phyloP scores from a whole-genome alignment of 2,797 vertebrate species.

The Chaetophractus vellerosus region DNA sequence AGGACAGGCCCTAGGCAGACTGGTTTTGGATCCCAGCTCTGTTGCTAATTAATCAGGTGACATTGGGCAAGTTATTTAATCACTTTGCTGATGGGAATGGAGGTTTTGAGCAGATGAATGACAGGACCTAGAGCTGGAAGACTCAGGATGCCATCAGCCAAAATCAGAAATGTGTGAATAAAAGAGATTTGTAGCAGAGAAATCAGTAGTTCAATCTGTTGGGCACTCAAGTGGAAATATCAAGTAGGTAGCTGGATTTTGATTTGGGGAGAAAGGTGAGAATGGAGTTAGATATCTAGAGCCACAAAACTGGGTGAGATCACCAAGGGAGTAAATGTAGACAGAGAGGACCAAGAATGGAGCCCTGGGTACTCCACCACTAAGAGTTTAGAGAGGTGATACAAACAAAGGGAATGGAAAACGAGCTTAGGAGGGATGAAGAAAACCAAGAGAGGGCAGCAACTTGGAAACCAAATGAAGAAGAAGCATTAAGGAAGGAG shows the following conservation, averaged over 20 bases:
- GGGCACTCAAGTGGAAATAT: neutral
- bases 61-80: neutral
- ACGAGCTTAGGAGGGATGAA: neutral
- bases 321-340: neutral
- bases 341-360: neutral
- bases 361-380: neutral
- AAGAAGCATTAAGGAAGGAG: neutral
- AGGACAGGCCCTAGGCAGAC: neutral
- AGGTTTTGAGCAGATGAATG: neutral
- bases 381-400: neutral
- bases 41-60: neutral
- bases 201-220: neutral
- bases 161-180: neutral
- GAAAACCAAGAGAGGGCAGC: neutral
- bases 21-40: neutral
- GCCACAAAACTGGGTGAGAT: neutral
- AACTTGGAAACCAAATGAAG: neutral
- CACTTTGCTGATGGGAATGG: neutral
- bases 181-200: neutral
- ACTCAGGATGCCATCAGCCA: neutral
- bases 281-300: neutral
- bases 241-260: neutral
- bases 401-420: neutral
- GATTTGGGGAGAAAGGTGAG: constrained; percentile 24
- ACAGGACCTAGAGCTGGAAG: neutral